Conservation (phyloP, 2,113 vertebrate genomes). For the Pantherophis guttatus region DNA sequence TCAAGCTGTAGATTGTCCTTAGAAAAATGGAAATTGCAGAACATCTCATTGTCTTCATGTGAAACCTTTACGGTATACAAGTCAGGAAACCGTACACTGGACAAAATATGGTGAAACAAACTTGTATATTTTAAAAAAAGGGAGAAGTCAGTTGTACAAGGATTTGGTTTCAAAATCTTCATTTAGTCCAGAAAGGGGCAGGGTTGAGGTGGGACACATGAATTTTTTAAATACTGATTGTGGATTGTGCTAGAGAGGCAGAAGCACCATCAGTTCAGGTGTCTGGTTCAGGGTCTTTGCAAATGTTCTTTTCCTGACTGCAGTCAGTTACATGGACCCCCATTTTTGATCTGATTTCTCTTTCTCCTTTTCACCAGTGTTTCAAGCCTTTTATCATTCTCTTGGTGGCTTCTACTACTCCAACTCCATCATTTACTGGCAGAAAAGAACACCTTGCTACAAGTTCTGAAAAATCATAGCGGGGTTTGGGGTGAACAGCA, state of each 20-base stretch:
- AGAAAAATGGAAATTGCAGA: too few species aligned
- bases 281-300: neutral
- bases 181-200: neutral
- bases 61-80: too few species aligned
- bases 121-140: too few species aligned
- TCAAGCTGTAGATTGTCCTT: too few species aligned
- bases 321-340: neutral
- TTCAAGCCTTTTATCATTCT: neutral
- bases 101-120: too few species aligned
- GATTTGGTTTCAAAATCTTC: neutral
- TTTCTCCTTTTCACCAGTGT: neutral
- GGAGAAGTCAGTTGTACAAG: neutral
- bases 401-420: neutral
- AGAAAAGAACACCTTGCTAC: neutral
- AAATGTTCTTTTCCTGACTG: neutral
- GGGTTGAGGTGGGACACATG: neutral
- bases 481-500: accelerated
- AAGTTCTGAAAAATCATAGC: accelerated
- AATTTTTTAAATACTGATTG: too few species aligned
- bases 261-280: neutral
- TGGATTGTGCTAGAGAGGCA: neutral
- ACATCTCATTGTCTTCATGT: too few species aligned
- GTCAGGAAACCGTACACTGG: too few species aligned
- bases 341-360: neutral
- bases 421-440: constrained; percentile 12